phyloP scores from a whole-genome alignment of 2,888 invertebrate genomes.

The Lydus trimaculatus region DNA sequence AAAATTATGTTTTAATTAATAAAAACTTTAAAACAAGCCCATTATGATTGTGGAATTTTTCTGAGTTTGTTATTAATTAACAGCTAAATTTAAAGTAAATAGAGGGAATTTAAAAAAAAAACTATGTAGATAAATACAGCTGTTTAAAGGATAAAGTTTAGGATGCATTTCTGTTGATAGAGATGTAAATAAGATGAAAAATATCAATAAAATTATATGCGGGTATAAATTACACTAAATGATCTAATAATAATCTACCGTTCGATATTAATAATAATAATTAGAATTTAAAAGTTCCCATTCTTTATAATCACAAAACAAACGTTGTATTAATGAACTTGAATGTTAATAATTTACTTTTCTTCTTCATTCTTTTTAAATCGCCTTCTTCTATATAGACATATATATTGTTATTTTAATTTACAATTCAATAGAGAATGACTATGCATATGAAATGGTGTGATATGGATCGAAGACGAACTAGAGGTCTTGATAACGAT shows the following conservation, averaged over 20 bases:
- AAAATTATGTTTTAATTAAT: too few species aligned
- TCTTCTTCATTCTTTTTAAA: neutral
- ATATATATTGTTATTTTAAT: conserved; percentile 52
- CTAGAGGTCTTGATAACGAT: conserved; percentile 32
- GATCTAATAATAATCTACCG: neutral
- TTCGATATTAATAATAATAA: neutral
- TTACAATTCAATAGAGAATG: conserved; percentile 57
- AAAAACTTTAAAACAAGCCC: too few species aligned
- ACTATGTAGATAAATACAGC: neutral
- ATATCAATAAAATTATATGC: neutral
- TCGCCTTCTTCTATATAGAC: conserved; percentile 12
- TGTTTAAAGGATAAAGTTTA: neutral
- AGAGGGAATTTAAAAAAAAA: neutral
- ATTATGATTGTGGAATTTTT: too few species aligned
- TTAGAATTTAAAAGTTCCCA: neutral
- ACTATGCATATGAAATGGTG: conserved; percentile 54
- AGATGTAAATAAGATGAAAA: neutral
- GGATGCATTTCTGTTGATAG: neutral
- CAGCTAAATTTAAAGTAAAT: neutral
- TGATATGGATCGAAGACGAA: conserved; percentile 47
- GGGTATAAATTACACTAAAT: neutral
- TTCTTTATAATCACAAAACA: neutral
- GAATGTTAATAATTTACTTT: neutral
- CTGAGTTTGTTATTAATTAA: neutral
- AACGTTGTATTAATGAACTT: neutral